Base-by-base conservation (phyloP, 2,888 invertebrate species). In the Phania funesta region DNA sequence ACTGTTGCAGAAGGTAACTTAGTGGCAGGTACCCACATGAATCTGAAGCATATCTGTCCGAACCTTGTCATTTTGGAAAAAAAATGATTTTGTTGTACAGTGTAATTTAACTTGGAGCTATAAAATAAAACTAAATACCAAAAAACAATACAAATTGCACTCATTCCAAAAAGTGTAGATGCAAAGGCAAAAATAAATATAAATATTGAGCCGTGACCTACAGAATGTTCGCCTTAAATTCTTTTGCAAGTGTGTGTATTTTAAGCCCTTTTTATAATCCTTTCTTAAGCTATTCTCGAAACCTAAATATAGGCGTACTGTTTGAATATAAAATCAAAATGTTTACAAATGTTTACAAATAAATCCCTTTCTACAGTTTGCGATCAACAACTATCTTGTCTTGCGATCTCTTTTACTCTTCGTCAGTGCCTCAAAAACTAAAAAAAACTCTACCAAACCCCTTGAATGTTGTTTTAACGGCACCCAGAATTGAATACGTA, bases 251-350 rank as follows among this genome's bases (percentile, higher is more conserved):
- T 41, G n/a, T n/a, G n/a, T 3, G 22, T 26, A 32, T 13, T 24
- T 16, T 70, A 54, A 58, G 35, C 22, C 60, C 50, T 52, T 38
- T 26, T 54, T 48, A 11, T 50, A 75, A 80, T 62, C 65, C 80
- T 71, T 80, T 73, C 22, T 8, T 58, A 58, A 75, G 24, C 56
- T 56, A 38, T 76, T 81, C 41, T 20, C 38, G 52, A 56, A 38
- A 1, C 22, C 4, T n/a, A 48, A 50, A 68, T 24, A 29, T 13
- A 50, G 82, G 78, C 78, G 82, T 77, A 22, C 58, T 74, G 74
- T 82, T 75, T 68, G 48, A 70, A 74, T 58, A 22, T 29, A 11
- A 73, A 70, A 78, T 75, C 58, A 67, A 79, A 64, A 75, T 70
- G 64, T 79, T 82, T 75, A 71, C 80, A 46, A 65, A 60, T 18